Evolutionary conservation across 1,140 invertebrate species (phyloP).

Genomic region (Conus ventricosus): DNA sequence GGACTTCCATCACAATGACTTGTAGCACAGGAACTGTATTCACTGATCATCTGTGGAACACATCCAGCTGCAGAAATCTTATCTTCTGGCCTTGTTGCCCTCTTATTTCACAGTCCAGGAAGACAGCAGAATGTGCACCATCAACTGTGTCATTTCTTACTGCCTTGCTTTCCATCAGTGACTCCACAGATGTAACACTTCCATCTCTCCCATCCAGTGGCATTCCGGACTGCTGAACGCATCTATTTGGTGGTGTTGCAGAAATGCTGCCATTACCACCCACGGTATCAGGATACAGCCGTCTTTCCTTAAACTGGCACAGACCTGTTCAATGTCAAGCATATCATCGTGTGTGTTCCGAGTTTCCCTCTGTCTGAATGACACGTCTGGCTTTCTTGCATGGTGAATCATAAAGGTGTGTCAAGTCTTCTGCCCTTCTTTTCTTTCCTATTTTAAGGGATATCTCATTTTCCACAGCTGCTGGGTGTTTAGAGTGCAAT

Average conservation of each 20-base stretch:
- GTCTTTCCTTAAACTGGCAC: background rate
- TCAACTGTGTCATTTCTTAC: background rate
- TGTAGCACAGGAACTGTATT: too few relatives aligned
- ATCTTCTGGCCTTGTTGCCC: background rate
- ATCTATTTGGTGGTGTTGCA: background rate
- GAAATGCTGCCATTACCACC: background rate
- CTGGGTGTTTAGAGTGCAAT: too few relatives aligned
- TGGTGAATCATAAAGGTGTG: background rate
- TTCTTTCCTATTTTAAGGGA: background rate
- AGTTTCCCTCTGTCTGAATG: too few relatives aligned
- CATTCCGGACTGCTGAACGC: background rate
- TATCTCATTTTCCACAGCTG: too few relatives aligned
- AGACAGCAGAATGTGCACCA: background rate
- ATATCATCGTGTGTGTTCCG: too few relatives aligned
- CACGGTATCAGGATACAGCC: too few relatives aligned
- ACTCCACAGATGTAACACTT: background rate
- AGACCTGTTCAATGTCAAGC: background rate
- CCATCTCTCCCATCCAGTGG: background rate
- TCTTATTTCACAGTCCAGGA: background rate
- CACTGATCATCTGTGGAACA: background rate
- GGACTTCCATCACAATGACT: too few relatives aligned
- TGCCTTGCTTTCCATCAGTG: background rate
- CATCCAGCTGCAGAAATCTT: background rate
- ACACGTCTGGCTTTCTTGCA: background rate
- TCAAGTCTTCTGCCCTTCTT: background rate